Evolutionary conservation across 92 coral and sea anemone genomes (phyloP), one percentile per base, ranked within the genome.

Genomic region (Phenganax stokvisi): DNA sequence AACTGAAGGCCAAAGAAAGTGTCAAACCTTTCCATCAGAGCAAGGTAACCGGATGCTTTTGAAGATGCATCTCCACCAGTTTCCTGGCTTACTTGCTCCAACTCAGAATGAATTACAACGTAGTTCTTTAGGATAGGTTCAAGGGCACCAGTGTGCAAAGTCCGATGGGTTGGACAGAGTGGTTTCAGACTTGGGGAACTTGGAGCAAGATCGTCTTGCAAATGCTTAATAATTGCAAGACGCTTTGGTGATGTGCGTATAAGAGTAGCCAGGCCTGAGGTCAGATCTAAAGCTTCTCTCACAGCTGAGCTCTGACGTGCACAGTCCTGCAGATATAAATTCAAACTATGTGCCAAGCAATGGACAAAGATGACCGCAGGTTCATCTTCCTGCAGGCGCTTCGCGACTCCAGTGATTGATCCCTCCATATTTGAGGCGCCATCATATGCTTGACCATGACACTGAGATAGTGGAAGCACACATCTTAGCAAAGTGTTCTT

Each of bases 351-450:
- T 47, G 76, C 76, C 31, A 72, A 72, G 58, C 76, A 72, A 51
- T 54, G 76, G 44, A 72, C 76, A 72, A 47, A 72, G 57, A 72
- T 15, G 44, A 57, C 76, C 2, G 57, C 0, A 7, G 76, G 76
- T 29, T 72, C 76, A 9, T 72, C 76, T 25, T 6, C 12, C 9
- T 47, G 57, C 5, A 72, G 57, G 13, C 57, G 57, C 57, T 47
- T 56, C 5, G 80, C 67, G 29, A 56, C 80, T 15, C 68, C 80
- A 20, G 53, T 27, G 54, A 76, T 15, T 9, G 2, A 52, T 13
- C 80, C 80, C 1, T 51, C 62, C 80, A 76, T 76, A 54, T 76
- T 76, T 28, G 80, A 56, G 7, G 68, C 79, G 12, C 63, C 61
- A 74, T 74, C 6, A 44, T 74, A 74, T 54, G 63, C 59, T 54